Conservation (phyloP, 1,140 invertebrate species). For the Sogatella furcifera region DNA sequence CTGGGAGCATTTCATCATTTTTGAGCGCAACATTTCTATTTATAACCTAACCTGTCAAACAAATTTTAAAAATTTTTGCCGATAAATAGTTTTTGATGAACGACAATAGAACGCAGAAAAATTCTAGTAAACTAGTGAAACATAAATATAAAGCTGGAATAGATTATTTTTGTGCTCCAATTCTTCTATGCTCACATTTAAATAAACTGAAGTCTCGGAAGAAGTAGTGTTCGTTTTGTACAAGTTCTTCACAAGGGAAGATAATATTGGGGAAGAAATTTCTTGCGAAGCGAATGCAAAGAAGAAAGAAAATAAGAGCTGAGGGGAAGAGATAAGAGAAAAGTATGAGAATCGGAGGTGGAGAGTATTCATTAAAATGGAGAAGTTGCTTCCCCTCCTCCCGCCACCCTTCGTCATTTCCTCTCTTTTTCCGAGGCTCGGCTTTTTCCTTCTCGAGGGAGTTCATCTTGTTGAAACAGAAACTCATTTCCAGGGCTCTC, state of each 20-base stretch:
- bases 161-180: too few relatives aligned
- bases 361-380: slow-evolving; percentile 2
- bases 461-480: slow-evolving; percentile 4
- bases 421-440: too few relatives aligned
- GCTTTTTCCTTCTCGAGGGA: neutral
- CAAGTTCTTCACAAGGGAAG: neutral
- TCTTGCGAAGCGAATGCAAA: neutral
- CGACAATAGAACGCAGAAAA: too few relatives aligned
- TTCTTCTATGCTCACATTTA: too few relatives aligned
- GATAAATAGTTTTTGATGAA: too few relatives aligned
- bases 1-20: too few relatives aligned
- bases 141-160: too few relatives aligned
- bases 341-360: neutral
- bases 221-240: neutral
- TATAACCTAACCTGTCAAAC: too few relatives aligned
- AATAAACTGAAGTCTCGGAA: neutral
- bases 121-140: too few relatives aligned
- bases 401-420: neutral
- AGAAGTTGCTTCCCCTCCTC: neutral
- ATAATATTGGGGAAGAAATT: neutral
- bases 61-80: too few relatives aligned
- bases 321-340: neutral
- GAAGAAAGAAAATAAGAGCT: too few relatives aligned
- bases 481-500: slow-evolving; percentile 1
- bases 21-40: too few relatives aligned